These are phyloP conservation scores for Coccyzus lansbergi DNA, from an alignment of 2,797 vertebrate species.

Conservation along the genomic window DNA sequence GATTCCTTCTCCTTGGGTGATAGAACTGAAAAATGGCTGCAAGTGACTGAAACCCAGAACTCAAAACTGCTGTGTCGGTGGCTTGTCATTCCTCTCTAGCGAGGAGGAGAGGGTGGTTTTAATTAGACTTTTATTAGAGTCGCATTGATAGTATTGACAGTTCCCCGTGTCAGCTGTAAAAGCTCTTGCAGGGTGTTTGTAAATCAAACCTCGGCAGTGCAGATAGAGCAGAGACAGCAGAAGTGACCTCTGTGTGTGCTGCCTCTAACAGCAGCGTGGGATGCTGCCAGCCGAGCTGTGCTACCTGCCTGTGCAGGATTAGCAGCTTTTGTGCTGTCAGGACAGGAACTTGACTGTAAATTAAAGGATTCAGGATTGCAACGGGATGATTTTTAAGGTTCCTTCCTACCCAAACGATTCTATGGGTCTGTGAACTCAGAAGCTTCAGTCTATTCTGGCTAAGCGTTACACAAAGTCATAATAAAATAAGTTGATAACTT, in stretches of 20 bases:
- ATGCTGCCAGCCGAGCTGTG: too few relatives aligned
- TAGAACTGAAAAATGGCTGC: not conserved
- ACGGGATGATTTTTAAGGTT: too few relatives aligned
- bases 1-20: not conserved
- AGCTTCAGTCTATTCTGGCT: not conserved
- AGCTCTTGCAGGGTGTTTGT: not conserved
- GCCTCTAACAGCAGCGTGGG: not conserved
- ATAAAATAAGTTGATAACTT: not conserved
- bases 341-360: not conserved
- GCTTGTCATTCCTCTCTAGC: not conserved
- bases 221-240: not conserved
- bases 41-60: not conserved
- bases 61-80: not conserved
- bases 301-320: not conserved
- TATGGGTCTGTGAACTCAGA: not conserved
- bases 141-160: not conserved
- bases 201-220: not conserved
- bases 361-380: not conserved
- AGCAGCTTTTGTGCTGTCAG: not conserved
- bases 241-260: not conserved
- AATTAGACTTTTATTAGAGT: not conserved
- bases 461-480: not conserved
- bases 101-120: not conserved
- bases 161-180: not conserved
- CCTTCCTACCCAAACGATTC: too few relatives aligned